phyloP scores from a whole-genome alignment of 2,888 invertebrate genomes.

The Acronicta leporina region DNA sequence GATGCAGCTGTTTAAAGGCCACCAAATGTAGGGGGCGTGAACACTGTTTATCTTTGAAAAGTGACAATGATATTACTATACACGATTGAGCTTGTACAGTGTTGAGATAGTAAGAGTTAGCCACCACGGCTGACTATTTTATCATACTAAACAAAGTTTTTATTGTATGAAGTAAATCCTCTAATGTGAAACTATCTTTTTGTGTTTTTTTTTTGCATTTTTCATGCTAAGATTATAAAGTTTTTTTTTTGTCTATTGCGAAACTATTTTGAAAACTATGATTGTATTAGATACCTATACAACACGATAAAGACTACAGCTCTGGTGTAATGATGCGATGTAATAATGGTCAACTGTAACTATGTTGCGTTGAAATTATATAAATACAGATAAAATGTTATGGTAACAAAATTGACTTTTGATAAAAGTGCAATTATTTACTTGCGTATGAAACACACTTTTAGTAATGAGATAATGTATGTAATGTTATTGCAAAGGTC shows the following conservation, averaged over 20 bases:
- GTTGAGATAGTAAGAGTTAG: conserved; percentile 10
- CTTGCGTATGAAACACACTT: conserved; percentile 9
- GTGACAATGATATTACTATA: conserved; percentile 16
- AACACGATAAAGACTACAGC: conserved; percentile 7
- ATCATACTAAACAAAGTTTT: background rate
- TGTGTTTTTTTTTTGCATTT: too few relatives aligned
- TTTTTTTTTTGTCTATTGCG: too few relatives aligned
- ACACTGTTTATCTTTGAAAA: conserved; percentile 32
- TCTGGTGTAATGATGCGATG: conserved; percentile 15
- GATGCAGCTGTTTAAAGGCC: conserved; percentile 56
- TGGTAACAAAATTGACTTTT: conserved; percentile 18
- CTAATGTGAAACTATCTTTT: background rate
- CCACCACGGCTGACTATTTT: background rate
- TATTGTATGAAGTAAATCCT: background rate
- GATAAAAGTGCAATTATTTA: conserved; percentile 19
- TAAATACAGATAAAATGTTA: conserved; percentile 26
- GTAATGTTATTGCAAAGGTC: conserved; percentile 30
- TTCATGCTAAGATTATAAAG: too few relatives aligned
- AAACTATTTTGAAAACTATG: conserved; percentile 16
- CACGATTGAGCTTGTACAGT: conserved; percentile 4
- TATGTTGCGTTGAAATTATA: conserved; percentile 6
- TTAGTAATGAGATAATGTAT: conserved; percentile 16
- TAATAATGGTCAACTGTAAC: conserved; percentile 21
- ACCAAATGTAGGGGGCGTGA: conserved; percentile 33
- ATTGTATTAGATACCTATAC: too few relatives aligned